Evolutionary conservation across 2,888 invertebrate species (phyloP).

Genomic region (Ectemnius lituratus): DNA sequence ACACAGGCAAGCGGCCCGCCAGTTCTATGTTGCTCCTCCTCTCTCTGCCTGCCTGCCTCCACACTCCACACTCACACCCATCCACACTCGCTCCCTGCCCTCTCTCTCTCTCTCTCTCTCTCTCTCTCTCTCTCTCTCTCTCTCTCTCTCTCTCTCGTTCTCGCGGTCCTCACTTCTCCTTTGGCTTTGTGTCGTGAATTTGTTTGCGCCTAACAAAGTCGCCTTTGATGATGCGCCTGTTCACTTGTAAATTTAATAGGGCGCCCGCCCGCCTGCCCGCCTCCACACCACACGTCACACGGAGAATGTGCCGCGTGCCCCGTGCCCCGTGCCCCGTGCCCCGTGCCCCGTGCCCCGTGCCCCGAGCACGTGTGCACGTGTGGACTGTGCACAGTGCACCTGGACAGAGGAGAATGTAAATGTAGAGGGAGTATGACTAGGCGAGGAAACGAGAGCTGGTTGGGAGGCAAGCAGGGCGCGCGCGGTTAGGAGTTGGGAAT

Average conservation of each 20-base stretch:
- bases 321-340: too few relatives aligned
- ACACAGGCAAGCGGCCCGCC: background rate
- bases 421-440: background rate
- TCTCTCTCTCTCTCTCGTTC: too few relatives aligned
- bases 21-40: background rate
- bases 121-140: too few relatives aligned
- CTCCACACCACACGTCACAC: too few relatives aligned
- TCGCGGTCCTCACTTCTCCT: background rate
- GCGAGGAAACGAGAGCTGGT: background rate
- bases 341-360: too few relatives aligned
- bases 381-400: slow-evolving; percentile 3
- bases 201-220: slow-evolving; percentile 17
- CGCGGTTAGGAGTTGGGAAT: too few relatives aligned
- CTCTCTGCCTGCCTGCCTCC: too few relatives aligned
- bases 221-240: slow-evolving; percentile 10
- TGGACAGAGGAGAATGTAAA: slow-evolving; percentile 10
- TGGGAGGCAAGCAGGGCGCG: background rate
- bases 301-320: background rate
- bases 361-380: too few relatives aligned
- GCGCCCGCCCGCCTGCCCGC: too few relatives aligned
- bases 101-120: too few relatives aligned
- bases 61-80: background rate
- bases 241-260: slow-evolving; percentile 11
- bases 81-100: too few relatives aligned
- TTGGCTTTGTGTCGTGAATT: slow-evolving; percentile 9